Evolutionary conservation across 1,140 invertebrate species (phyloP).

Genomic region (Macrotrachela quadricornifera): DNA sequence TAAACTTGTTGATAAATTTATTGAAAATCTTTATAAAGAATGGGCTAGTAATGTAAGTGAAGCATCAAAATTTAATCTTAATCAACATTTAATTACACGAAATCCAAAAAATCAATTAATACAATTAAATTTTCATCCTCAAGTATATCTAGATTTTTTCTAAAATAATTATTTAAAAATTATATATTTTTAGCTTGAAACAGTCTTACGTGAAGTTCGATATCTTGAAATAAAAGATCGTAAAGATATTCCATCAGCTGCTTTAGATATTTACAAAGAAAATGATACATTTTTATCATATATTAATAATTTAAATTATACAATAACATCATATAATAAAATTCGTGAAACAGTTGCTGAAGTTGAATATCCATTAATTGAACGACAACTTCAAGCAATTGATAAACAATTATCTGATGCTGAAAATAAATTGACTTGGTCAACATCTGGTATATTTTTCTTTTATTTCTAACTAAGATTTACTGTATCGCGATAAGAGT

Average conservation of each 20-base stretch:
- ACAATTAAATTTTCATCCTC: constrained; percentile 32
- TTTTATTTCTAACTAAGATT: no score
- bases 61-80: constrained; percentile 29
- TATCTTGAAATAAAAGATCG: constrained; percentile 25
- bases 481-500: no score
- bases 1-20: constrained; percentile 21
- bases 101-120: constrained; percentile 26
- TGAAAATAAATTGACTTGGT: constrained; percentile 55
- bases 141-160: constrained; percentile 12
- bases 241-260: constrained; percentile 27
- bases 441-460: constrained; percentile 45
- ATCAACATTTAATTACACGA: constrained; percentile 27
- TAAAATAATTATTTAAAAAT: not conserved
- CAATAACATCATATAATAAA: constrained; percentile 42
- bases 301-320: constrained; percentile 29
- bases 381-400: constrained; percentile 52
- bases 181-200: constrained; percentile 21
- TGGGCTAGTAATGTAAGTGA: constrained; percentile 30
- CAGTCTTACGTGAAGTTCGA: constrained; percentile 32
- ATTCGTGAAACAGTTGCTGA: constrained; percentile 50
- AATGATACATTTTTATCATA: constrained; percentile 29
- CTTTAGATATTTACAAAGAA: constrained; percentile 23
- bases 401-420: constrained; percentile 54
- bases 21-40: constrained; percentile 26
- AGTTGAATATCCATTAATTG: constrained; percentile 60